Evolutionary conservation across 2,113 vertebrate genomes (phyloP), one percentile per base, ranked within the genome.

Genomic region (Elgaria multicarinata): DNA sequence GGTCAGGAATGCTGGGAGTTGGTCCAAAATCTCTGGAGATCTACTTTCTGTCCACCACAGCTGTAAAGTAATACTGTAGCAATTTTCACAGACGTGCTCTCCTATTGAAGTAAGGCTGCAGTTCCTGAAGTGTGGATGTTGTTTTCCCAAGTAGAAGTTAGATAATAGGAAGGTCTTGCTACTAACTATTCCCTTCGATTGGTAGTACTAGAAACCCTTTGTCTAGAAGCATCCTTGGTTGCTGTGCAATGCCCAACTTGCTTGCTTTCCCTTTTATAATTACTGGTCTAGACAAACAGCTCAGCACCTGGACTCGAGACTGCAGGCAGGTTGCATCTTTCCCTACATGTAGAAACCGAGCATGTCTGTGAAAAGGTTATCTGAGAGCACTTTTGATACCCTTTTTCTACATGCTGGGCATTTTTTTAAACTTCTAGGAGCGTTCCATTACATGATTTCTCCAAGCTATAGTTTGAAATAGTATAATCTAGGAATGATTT

Each of bases 351-450:
- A 94, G 85, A 87, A 94, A 89, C 91, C 91, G 50, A 87, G 50
- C 71, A 72, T 91, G 71, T 89, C 93, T 86, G 10, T 42, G 26
- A 71, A 91, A 93, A 88, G 85, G 84, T 44, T 91, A 83, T 2
- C 5, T 3, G 8, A 28, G 46, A 39, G 14, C 22, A 22, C 9
- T 36, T 2, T 22, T 69, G n/a, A 31, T 10, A 36, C 28, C 6
- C 28, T 85, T 55, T 50, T 72, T 72, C 20, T n/a, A 24, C 18
- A n/a, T n/a, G 31, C 44, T 69, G 39, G 18, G 18, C 8, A 22
- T 36, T 71, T 64, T 1, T 42, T 1, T 58, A 22, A 31, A 28
- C 42, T 20, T 33, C 1, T 28, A 4, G 22, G 50, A 42, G 6
- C 5, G 26, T 72, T 36, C 46, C 28, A 33, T 8, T 36, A 42